Conservation (phyloP, 2,888 invertebrate species). For the Drosophila rubida region DNA sequence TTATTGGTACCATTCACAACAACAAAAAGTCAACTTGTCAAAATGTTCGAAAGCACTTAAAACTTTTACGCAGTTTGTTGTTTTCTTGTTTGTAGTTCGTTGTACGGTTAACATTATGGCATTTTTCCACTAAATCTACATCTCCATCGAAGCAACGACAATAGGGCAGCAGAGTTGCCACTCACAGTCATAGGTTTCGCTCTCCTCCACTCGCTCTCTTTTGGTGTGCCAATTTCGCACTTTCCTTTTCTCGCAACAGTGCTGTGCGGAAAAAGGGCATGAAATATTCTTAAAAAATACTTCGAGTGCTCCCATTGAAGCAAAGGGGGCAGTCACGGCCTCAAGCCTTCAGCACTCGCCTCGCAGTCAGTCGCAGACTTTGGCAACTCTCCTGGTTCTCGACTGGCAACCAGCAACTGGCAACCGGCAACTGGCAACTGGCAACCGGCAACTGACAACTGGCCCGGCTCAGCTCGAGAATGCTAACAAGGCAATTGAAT, state of each 20-base stretch:
- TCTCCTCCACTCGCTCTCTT: slow-evolving; percentile 1
- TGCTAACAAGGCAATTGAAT: slow-evolving; percentile 68
- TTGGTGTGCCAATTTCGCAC: slow-evolving; percentile 63
- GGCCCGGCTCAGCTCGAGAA: slow-evolving; percentile 3
- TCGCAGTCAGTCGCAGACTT: slow-evolving; percentile 34
- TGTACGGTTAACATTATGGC: slow-evolving; percentile 51
- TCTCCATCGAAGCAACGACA: slow-evolving; percentile 7
- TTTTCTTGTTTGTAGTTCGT: slow-evolving; percentile 62
- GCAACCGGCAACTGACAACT: slow-evolving; percentile 47
- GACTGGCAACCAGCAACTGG: slow-evolving; percentile 52
- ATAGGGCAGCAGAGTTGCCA: neutral
- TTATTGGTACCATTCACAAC: slow-evolving; percentile 69
- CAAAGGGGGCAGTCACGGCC: slow-evolving; percentile 31
- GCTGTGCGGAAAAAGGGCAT: slow-evolving; percentile 21
- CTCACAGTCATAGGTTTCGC: slow-evolving; percentile 13
- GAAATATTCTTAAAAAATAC: slow-evolving; percentile 39
- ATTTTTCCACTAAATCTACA: slow-evolving; percentile 67
- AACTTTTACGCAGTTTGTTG: slow-evolving; percentile 68
- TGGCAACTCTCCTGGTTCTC: slow-evolving; percentile 42
- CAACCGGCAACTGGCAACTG: slow-evolving; percentile 40
- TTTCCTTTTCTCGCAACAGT: slow-evolving; percentile 52
- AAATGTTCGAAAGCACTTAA: slow-evolving; percentile 77
- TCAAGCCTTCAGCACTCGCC: slow-evolving; percentile 36
- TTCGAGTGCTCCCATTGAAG: slow-evolving; percentile 35
- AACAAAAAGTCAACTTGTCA: slow-evolving; percentile 76